Evolutionary conservation across 1,140 invertebrate species (phyloP), one percentile per base, ranked within the genome.

Genomic region (Drosophila parabipectinata): DNA sequence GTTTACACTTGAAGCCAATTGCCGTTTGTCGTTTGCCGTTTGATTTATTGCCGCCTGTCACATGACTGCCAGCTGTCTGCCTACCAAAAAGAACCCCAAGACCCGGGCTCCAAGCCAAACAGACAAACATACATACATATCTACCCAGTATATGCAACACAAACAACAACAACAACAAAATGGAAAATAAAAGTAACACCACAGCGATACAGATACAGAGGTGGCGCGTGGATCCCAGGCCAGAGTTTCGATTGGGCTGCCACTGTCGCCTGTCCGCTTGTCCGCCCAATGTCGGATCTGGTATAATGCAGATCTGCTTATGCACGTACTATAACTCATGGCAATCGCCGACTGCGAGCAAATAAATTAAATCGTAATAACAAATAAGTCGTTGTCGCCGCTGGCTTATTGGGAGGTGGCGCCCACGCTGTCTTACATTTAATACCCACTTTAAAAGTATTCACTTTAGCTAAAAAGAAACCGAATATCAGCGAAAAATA

Each of bases 321-420:
- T 69, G 62, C 66, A 56, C 21, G 41, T 52, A 72, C 68, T 77
- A 88, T 88, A 89, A 88, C 87, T 88, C 79, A 88, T 79, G 81
- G 79, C 79, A 88, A 51, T 52, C 78, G 58, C 51, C 32, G 57
- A 72, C 77, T 73, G 53, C 73, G 39, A 50, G 62, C 61, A 88
- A 83, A 88, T 88, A 88, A 88, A 88, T 88, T 88, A 88, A 88
- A 88, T 78, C 75, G 79, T 88, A 88, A 88, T 88, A 88, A 88
- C 83, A 88, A 88, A 83, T 88, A 83, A 88, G 83, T 76, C 83
- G 83, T 76, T 77, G 75, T 54, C 50, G 57, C 57, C 45, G 30
- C 26, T 54, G 41, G 50, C 73, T 21, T 21, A 66, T 60, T 53
- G 64, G 66, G 73, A 62, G 58, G 54, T 32, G 21, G 74, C 82